phyloP scores from a whole-genome alignment of 2,888 invertebrate species.

The Ptilodon capucinus region DNA sequence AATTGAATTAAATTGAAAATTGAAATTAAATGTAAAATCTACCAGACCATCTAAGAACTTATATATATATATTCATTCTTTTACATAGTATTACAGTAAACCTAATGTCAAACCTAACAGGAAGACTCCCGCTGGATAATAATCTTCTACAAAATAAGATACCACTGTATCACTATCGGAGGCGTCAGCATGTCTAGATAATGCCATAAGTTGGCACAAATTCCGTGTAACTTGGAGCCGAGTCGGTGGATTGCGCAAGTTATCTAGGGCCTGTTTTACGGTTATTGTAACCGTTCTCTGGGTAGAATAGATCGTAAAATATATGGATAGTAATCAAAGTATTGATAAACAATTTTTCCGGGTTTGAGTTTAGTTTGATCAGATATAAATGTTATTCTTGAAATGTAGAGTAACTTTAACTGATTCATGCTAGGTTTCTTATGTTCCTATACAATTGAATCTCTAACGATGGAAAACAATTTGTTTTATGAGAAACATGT shows the following conservation, averaged over 20 bases:
- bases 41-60: too few relatives aligned
- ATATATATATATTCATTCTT: too few relatives aligned
- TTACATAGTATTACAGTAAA: background rate
- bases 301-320: background rate
- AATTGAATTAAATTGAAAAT: too few relatives aligned
- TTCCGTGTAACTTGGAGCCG: background rate
- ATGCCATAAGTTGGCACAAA: conserved; percentile 10
- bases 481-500: too few relatives aligned
- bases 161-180: conserved; percentile 7
- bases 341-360: background rate
- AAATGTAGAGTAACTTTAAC: too few relatives aligned
- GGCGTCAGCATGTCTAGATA: conserved; percentile 21
- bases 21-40: too few relatives aligned
- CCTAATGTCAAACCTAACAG: conserved; percentile 17
- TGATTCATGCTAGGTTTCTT: too few relatives aligned
- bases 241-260: background rate
- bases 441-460: too few relatives aligned
- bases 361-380: background rate
- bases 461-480: too few relatives aligned
- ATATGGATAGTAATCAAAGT: background rate
- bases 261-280: background rate
- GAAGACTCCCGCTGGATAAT: conserved; percentile 18
- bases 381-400: background rate
- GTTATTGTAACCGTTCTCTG: background rate
- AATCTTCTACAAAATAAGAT: conserved; percentile 6